Conservation (phyloP, 2,113 vertebrate genomes). For the Meles meles region DNA sequence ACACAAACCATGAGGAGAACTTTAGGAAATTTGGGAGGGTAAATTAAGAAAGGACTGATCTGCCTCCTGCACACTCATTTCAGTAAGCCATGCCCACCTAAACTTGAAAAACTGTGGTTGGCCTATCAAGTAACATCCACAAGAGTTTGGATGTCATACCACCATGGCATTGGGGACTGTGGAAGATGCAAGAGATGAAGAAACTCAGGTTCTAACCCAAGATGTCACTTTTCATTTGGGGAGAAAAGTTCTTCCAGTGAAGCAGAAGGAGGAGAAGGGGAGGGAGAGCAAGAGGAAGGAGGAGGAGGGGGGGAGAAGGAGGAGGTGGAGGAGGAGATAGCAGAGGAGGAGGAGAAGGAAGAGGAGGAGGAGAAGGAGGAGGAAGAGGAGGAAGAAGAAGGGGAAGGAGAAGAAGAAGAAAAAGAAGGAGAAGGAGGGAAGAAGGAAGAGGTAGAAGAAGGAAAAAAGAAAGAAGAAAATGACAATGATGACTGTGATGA, state of each 20-base stretch:
- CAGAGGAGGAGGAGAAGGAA: no score
- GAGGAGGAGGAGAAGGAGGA: no score
- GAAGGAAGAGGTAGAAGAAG: no score
- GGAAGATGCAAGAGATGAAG: background rate
- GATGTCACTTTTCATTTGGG: background rate
- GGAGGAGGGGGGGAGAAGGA: background rate
- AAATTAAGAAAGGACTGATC: background rate
- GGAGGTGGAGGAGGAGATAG: rapidly evolving
- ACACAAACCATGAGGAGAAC: background rate
- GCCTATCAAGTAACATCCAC: background rate
- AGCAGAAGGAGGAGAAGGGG: background rate
- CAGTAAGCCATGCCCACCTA: background rate
- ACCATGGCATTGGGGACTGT: background rate
- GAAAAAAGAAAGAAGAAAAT: no score
- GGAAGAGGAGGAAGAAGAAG: no score
- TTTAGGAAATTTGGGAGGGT: background rate
- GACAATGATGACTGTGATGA: no score
- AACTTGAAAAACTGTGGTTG: background rate
- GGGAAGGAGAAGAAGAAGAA: no score
- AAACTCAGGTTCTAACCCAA: background rate
- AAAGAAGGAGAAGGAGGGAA: no score
- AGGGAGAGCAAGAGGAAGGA: background rate
- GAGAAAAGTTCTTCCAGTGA: background rate
- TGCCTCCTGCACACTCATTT: background rate
- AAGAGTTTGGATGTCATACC: background rate